Evolutionary conservation across 2,797 vertebrate species (phyloP).

Genomic region (Centropyge bicolor): DNA sequence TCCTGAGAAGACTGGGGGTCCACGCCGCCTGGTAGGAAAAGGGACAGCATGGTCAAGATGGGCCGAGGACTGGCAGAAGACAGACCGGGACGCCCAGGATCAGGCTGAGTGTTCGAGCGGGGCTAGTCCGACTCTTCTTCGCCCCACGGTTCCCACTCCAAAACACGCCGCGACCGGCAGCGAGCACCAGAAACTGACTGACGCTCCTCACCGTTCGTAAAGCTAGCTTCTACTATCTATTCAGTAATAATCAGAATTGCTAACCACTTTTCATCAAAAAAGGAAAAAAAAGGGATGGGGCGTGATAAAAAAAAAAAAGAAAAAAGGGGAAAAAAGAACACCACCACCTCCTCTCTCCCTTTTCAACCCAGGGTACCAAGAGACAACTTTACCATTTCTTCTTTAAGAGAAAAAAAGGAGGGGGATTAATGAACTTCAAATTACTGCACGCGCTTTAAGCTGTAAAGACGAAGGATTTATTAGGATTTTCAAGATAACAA

Average conservation of each 20-base stretch:
- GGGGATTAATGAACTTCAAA: conserved; percentile 99
- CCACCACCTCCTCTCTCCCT: conserved; percentile 90
- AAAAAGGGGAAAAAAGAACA: conserved; percentile 57
- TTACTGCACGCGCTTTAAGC: conserved; percentile 96
- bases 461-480: conserved; percentile 99
- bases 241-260: conserved; percentile 95
- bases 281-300: conserved; percentile 71
- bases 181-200: conserved; percentile 61
- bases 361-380: conserved; percentile 89
- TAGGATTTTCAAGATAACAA: conserved; percentile 99
- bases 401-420: conserved; percentile 90
- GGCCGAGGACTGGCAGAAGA: conserved; percentile 29
- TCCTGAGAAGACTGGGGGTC: conserved; percentile 69
- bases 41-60: conserved; percentile 78
- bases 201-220: conserved; percentile 71
- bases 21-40: conserved; percentile 86
- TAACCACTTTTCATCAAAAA: conserved; percentile 92
- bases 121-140: conserved; percentile 57
- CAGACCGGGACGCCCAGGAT: conserved; percentile 54
- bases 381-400: conserved; percentile 95
- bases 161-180: conserved; percentile 52
- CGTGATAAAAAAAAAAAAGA: conserved; percentile 77
- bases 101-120: conserved; percentile 47
- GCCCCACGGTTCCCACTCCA: conserved; percentile 44
- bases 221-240: conserved; percentile 92